phyloP scores from a whole-genome alignment of 2,797 vertebrate genomes.

The Schizopygopsis malacanthus region DNA sequence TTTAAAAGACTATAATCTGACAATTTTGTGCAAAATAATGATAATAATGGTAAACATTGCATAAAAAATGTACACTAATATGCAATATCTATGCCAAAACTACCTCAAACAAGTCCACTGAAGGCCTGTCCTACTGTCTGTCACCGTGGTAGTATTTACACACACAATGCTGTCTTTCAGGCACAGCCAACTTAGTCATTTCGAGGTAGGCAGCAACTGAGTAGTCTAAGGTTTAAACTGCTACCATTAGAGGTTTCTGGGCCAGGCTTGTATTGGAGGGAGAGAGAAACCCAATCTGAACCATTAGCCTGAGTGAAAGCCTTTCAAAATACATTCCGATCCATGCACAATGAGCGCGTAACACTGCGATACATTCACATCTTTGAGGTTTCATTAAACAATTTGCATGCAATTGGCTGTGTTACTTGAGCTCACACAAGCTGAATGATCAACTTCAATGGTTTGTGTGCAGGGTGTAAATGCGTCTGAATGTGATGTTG shows the following conservation, averaged over 20 bases:
- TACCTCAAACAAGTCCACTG: slow-evolving; percentile 52
- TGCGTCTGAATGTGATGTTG: slow-evolving; percentile 28
- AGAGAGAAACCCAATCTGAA: slow-evolving; percentile 63
- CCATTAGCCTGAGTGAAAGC: slow-evolving; percentile 60
- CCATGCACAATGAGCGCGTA: slow-evolving; percentile 49
- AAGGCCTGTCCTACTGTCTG: slow-evolving; percentile 49
- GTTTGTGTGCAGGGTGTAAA: slow-evolving; percentile 23
- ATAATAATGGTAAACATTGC: slow-evolving; percentile 39
- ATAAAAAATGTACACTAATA: slow-evolving; percentile 17
- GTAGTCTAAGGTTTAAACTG: slow-evolving; percentile 62
- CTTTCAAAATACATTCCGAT: slow-evolving; percentile 54
- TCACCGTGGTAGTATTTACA: slow-evolving; percentile 56
- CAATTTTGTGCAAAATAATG: slow-evolving; percentile 20
- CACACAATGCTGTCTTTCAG: slow-evolving; percentile 68
- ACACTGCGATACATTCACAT: slow-evolving; percentile 44
- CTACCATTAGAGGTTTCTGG: slow-evolving; percentile 61
- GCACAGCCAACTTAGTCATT: slow-evolving; percentile 64
- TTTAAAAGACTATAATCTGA: slow-evolving; percentile 22
- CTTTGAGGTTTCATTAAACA: slow-evolving; percentile 46
- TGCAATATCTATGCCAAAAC: neutral
- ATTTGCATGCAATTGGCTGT: slow-evolving; percentile 44
- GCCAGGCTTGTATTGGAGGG: slow-evolving; percentile 48
- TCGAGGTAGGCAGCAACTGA: slow-evolving; percentile 63
- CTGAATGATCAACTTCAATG: slow-evolving; percentile 32
- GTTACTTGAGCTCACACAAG: slow-evolving; percentile 42